Percentiles rank a stretch among this genome's conserved stretches.
phyloP scores from a whole-genome alignment of 2,797 vertebrate genomes.

The Varecia variegata region DNA sequence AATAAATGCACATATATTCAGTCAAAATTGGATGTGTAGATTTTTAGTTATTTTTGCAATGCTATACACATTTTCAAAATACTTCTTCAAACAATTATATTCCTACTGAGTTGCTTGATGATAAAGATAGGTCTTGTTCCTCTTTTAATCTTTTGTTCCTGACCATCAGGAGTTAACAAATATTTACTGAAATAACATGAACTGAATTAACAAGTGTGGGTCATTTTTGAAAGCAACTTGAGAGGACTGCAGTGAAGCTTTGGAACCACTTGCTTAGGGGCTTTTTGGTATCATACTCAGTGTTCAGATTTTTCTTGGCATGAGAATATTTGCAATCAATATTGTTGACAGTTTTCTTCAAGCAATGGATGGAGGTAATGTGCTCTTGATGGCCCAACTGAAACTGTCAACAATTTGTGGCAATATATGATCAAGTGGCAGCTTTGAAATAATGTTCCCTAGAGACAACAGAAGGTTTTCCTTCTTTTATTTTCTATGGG shows the following conservation, averaged over 20 bases:
- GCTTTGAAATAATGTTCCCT: constrained; percentile 7
- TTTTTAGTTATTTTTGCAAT: not conserved
- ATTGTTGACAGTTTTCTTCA: constrained; percentile 1
- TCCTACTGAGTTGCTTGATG: not conserved
- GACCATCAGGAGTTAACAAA: not conserved
- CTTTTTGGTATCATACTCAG: not conserved
- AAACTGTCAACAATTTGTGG: constrained; percentile 5
- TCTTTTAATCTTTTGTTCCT: not conserved
- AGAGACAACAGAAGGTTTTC: not conserved
- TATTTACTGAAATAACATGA: not conserved
- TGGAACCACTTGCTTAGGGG: not conserved
- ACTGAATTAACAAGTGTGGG: not conserved
- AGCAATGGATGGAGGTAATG: not conserved
- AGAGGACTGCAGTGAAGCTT: not conserved
- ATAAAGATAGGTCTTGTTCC: not conserved
- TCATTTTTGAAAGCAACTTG: not conserved
- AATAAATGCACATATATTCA: not conserved
- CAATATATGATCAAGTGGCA: not conserved
- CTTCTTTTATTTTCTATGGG: not conserved
- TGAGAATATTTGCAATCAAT: constrained; percentile 44
- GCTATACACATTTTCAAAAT: not conserved
- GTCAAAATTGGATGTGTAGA: not conserved
- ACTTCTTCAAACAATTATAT: not conserved
- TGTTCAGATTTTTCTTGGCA: not conserved
- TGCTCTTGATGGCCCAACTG: not conserved